Evolutionary conservation across 1,140 invertebrate species (phyloP).

Genomic region (Colletes gigas): DNA sequence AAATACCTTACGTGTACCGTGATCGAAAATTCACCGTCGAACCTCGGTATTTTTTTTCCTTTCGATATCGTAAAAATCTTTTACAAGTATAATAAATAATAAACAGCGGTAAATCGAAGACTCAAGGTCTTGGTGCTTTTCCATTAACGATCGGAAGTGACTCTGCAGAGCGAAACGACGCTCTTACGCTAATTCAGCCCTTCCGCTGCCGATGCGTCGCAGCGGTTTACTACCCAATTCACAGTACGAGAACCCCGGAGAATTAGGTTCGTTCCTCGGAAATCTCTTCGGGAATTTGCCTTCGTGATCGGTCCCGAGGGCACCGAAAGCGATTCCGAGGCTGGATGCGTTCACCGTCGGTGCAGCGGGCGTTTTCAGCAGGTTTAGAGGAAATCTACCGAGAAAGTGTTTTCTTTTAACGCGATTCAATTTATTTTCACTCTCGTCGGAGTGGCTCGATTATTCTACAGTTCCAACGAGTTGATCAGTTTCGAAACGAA

Average conservation of each 20-base stretch:
- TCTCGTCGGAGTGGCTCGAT: constrained; percentile 7
- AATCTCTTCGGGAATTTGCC: constrained; percentile 65
- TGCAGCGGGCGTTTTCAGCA: background rate
- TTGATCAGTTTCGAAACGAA: background rate
- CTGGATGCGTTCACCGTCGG: constrained; percentile 12
- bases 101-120: background rate
- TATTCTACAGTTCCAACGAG: background rate
- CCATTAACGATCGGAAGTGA: constrained; percentile 48
- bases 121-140: constrained; percentile 5
- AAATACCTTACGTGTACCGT: too few species aligned
- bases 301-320: constrained; percentile 65
- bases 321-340: constrained; percentile 56
- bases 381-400: constrained; percentile 42
- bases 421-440: constrained; percentile 30
- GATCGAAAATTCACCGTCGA: too few species aligned
- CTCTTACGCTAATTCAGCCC: constrained; percentile 65
- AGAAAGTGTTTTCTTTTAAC: constrained; percentile 25
- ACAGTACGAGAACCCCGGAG: constrained; percentile 46
- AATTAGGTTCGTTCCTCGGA: constrained; percentile 63
- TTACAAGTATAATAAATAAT: too few species aligned
- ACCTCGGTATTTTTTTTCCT: too few species aligned
- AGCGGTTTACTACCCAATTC: constrained; percentile 69
- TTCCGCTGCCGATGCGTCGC: constrained; percentile 42
- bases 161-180: constrained; percentile 21
- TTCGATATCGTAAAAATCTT: too few species aligned